phyloP scores from a whole-genome alignment of 2,113 vertebrate species.

The Crotophaga sulcirostris region DNA sequence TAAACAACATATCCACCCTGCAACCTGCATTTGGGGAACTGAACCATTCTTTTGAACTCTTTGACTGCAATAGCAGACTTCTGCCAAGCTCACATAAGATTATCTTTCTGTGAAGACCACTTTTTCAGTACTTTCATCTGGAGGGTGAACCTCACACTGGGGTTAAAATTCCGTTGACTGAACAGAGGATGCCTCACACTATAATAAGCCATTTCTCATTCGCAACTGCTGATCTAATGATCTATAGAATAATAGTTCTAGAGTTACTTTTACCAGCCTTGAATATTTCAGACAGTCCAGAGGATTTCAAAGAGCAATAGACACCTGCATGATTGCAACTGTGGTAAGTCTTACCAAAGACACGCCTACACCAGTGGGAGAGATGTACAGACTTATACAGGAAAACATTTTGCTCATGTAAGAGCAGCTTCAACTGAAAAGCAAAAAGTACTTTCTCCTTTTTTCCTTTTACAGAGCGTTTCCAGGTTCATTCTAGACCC shows the following conservation, averaged over 20 bases:
- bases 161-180: background rate
- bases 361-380: background rate
- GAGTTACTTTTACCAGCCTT: background rate
- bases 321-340: background rate
- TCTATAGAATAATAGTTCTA: background rate
- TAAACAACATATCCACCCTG: background rate
- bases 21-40: background rate
- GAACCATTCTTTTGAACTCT: background rate
- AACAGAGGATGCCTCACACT: background rate
- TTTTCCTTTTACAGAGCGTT: background rate
- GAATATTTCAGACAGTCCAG: background rate
- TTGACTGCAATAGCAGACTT: background rate
- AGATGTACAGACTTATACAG: background rate
- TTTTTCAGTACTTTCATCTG: background rate
- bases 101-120: background rate
- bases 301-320: background rate
- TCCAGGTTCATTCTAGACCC: background rate
- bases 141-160: background rate
- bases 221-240: background rate
- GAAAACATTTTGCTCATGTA: background rate
- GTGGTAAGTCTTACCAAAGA: background rate
- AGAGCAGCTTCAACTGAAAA: background rate
- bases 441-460: background rate
- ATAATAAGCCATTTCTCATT: background rate
- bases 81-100: background rate